Evolutionary conservation across 2,797 vertebrate species (phyloP).

Genomic region (Selene dorsalis): DNA sequence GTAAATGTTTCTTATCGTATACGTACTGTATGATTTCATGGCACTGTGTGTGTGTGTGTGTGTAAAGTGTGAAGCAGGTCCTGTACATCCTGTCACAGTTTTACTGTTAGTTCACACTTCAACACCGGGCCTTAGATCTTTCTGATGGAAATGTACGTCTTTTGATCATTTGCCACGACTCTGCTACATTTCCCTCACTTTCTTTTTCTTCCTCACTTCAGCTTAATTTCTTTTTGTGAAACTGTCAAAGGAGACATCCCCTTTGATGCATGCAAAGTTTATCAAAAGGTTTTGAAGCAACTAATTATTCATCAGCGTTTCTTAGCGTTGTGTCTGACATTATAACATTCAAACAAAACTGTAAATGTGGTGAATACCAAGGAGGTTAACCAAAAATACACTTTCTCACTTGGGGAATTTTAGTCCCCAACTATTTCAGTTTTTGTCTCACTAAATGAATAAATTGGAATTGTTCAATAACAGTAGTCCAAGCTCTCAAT

Average conservation of each 20-base stretch:
- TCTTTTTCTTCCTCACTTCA: slow-evolving; percentile 44
- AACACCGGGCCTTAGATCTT: slow-evolving; percentile 58
- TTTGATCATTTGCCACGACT: slow-evolving; percentile 71
- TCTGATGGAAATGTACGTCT: slow-evolving; percentile 52
- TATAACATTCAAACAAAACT: slow-evolving; percentile 52
- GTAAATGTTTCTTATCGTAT: background rate
- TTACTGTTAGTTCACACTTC: slow-evolving; percentile 53
- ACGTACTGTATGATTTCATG: background rate
- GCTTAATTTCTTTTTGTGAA: slow-evolving; percentile 67
- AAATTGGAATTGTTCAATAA: slow-evolving; percentile 30
- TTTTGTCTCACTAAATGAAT: slow-evolving; percentile 50
- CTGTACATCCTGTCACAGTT: slow-evolving; percentile 50
- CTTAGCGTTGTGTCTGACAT: slow-evolving; percentile 58
- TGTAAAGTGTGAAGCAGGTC: slow-evolving; percentile 34
- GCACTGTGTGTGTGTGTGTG: background rate
- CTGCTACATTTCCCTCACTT: slow-evolving; percentile 46
- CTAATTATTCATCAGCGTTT: slow-evolving; percentile 73
- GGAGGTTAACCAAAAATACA: slow-evolving; percentile 39
- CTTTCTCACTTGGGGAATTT: slow-evolving; percentile 32
- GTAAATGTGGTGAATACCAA: slow-evolving; percentile 44
- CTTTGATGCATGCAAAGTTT: slow-evolving; percentile 72
- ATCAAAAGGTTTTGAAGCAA: slow-evolving; percentile 68
- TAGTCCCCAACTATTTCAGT: slow-evolving; percentile 23
- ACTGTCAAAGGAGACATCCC: slow-evolving; percentile 63
- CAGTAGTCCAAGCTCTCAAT: slow-evolving; percentile 26